A percentile compares a stretch with the other conserved stretches of the same genome.
phyloP scores from a whole-genome alignment of 2,797 vertebrate species.

The Megalops cyprinoides region DNA sequence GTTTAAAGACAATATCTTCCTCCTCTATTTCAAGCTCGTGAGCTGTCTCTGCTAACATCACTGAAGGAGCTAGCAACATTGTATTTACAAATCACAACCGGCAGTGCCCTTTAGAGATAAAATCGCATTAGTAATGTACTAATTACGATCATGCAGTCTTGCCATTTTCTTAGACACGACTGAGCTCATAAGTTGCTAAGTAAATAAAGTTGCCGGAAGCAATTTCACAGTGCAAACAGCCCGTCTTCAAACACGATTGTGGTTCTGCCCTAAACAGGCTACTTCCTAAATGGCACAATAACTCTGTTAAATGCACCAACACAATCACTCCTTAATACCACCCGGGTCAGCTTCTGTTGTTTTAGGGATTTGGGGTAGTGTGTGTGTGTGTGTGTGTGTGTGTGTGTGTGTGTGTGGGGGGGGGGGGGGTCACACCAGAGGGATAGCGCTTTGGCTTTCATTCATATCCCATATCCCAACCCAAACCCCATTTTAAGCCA shows the following conservation, averaged over 20 bases:
- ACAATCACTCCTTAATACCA: neutral
- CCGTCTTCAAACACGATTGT: neutral
- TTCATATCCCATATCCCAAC: neutral
- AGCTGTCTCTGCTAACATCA: no score
- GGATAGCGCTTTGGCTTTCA: neutral
- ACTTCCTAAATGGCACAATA: slow-evolving; percentile 21
- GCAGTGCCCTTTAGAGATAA: neutral
- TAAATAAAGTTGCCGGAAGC: slow-evolving; percentile 9
- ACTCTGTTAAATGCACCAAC: slow-evolving; percentile 10
- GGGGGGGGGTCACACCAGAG: neutral
- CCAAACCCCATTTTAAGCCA: neutral
- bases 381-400: no score
- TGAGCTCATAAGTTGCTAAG: neutral
- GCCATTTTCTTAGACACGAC: neutral
- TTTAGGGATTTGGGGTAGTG: no score
- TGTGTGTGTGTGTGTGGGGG: no score
- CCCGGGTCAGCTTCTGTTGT: neutral
- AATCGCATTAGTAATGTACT: neutral
- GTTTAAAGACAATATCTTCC: no score
- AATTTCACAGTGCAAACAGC: slow-evolving; percentile 18
- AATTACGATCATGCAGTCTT: slow-evolving; percentile 17
- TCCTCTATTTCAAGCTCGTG: no score
- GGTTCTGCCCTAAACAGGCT: neutral
- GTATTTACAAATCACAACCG: no score
- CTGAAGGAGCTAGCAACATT: no score